Evolutionary conservation across 2,797 vertebrate genomes (phyloP).

Genomic region (Platalea minor): DNA sequence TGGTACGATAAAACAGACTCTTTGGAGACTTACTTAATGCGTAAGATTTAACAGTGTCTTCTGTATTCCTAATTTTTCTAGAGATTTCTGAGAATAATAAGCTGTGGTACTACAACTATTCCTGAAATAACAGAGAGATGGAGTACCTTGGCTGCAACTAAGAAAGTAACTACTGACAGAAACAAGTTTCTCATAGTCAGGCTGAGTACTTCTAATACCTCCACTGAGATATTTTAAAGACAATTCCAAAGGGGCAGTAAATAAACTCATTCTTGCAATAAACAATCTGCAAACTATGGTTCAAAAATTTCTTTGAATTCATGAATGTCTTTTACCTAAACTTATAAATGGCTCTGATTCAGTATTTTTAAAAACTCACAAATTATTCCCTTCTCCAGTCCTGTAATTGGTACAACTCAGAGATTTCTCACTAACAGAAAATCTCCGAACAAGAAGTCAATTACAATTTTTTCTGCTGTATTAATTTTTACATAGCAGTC

Average conservation of each 20-base stretch:
- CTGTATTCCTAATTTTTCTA: not conserved
- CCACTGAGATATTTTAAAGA: not conserved
- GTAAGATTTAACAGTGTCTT: not conserved
- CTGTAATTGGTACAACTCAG: not conserved
- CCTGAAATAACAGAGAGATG: not conserved
- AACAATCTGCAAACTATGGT: not conserved
- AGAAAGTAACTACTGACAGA: not conserved
- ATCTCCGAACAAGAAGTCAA: not conserved
- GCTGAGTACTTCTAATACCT: not conserved
- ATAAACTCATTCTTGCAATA: not conserved
- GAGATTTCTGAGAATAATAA: not conserved
- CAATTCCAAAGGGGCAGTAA: not conserved
- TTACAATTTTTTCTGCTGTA: not conserved
- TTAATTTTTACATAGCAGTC: slow-evolving; percentile 1
- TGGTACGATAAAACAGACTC: not conserved
- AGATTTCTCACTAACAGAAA: not conserved
- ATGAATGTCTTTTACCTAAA: not conserved
- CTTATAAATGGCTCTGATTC: not conserved
- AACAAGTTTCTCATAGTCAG: not conserved
- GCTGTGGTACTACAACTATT: not conserved
- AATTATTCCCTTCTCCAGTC: not conserved
- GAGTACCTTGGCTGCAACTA: not conserved
- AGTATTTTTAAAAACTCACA: rapidly evolving
- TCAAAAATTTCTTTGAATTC: not conserved
- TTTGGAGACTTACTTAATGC: not conserved